A percentile compares a stretch with the other conserved stretches of the same genome.
Evolutionary conservation across 2,113 vertebrate species (phyloP).

Genomic region (Ornithorhynchus anatinus): DNA sequence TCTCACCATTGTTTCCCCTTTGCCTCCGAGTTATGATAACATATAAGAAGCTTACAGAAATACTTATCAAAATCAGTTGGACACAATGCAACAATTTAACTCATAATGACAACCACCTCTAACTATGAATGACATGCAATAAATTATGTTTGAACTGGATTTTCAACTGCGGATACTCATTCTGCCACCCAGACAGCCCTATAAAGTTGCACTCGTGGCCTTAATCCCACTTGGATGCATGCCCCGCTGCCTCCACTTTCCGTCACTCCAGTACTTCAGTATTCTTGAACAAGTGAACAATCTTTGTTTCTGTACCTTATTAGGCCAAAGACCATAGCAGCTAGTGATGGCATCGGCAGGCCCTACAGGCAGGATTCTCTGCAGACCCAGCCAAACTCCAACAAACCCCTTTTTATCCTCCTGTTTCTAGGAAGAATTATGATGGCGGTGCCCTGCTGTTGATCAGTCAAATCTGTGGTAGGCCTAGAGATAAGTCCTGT

Average conservation of each 20-base stretch:
- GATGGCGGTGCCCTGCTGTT: slow-evolving; percentile 77
- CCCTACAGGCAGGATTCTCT: slow-evolving; percentile 77
- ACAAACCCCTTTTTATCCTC: slow-evolving; percentile 89
- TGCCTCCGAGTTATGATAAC: slow-evolving; percentile 55
- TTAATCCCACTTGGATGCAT: slow-evolving; percentile 76
- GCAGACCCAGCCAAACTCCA: slow-evolving; percentile 80
- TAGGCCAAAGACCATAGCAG: slow-evolving; percentile 76
- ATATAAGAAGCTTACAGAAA: slow-evolving; percentile 63
- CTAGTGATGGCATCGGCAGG: slow-evolving; percentile 74
- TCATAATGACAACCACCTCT: slow-evolving; percentile 65
- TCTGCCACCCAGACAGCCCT: slow-evolving; percentile 67
- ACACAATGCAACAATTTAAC: slow-evolving; percentile 57
- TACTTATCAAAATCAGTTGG: slow-evolving; percentile 54
- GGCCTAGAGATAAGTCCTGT: slow-evolving; percentile 82
- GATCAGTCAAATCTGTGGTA: slow-evolving; percentile 81
- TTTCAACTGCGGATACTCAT: slow-evolving; percentile 52
- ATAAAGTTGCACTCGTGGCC: slow-evolving; percentile 68
- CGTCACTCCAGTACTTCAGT: slow-evolving; percentile 66
- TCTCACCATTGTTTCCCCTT: background rate
- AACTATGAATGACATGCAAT: slow-evolving; percentile 63
- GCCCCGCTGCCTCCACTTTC: slow-evolving; percentile 69
- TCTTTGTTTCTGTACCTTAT: slow-evolving; percentile 81
- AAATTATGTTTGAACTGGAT: slow-evolving; percentile 67
- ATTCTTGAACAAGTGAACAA: slow-evolving; percentile 76
- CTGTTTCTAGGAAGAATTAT: slow-evolving; percentile 84